Evolutionary conservation across 2,888 invertebrate genomes (phyloP), one percentile per base, ranked within the genome.

Genomic region (Tyria jacobaeae): DNA sequence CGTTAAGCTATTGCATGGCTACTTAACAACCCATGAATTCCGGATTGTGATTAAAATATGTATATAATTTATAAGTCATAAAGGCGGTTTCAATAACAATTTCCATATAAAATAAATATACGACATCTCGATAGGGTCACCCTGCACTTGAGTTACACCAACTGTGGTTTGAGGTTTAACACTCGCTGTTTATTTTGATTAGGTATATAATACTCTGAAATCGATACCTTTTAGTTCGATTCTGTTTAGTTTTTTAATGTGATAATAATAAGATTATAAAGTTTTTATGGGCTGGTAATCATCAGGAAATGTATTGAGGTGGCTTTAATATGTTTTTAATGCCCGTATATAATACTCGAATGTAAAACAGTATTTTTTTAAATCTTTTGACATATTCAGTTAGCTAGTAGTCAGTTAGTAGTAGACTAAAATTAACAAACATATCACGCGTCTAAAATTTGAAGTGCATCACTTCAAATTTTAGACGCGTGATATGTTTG

Each of bases 121-220:
- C 25, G 41, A 57, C 24, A 44, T 47, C 63, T 61, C 35, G 53
- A 50, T 65, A 52, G 41, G 52, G 68, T 76, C 65, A 76, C 55
- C 62, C 63, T 37, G 58, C 56, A 75, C 80, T 85, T 79, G 64
- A 57, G 69, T 85, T 84, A 81, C 84, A 62, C 64, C 66, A 58
- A 66, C 73, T 84, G 82, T 79, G 83, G 82, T 84, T 78, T 72
- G 70, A 68, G 73, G 65, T 71, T 73, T 68, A 60, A 68, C 64
- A 52, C 68, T n/a, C 54, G 68, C 76, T 80, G 79, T 84, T 82
- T 81, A 79, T 80, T 81, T 83, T 84, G 81, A 87, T 86, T 81
- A 82, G 77, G 74, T 85, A 84, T 84, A 82, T 82, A 81, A 47
- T 66, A 76, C 75, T 81, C 80, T 82, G 81, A 83, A 82, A 82